Base-by-base conservation (phyloP, 2,113 vertebrate species). In the Oryzias woworae region DNA sequence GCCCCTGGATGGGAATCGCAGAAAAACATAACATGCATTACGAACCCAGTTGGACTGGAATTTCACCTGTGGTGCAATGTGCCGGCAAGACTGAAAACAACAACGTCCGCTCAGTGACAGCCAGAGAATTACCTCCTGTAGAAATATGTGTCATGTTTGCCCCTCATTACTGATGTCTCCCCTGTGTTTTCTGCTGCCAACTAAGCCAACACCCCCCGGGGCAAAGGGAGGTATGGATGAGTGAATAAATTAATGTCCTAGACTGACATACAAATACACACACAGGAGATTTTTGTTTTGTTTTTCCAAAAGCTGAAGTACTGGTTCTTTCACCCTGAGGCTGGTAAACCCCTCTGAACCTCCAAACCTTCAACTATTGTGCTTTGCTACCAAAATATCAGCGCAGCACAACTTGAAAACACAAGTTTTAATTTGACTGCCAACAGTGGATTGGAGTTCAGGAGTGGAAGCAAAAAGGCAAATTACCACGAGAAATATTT, bases 71-170 rank as follows among this genome's bases (percentile, higher is more conserved):
- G 78, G 70, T 70, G 51, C 49, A 69, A 77, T 74, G 73, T 71
- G 59, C 20, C 73, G 65, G 59, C 59, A 61, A 69, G 36, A 52
- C 69, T 49, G 73, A 69, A 69, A 82, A 81, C 75, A 78, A 78
- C 66, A 79, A 82, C 51, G 78, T 77, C 58, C 69, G 47, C 70
- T 60, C n/a, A 4, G 47, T 57, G 69, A 73, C 82, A 83, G 76
- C 53, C 50, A 42, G 65, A 63, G 62, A 71, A 86, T 78, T 75
- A 52, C 71, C 69, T 67, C 62, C 69, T 20, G 58, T 71, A 71
- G 77, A 74, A 65, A 69, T 70, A 73, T 72, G 53, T 69, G 65
- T 74, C 58, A 67, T 66, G 54, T 71, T 71, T 73, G 68, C 64
- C 71, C 51, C 58, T 79, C 71, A 70, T 73, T 63, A 57, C 73